Percentiles rank a stretch among this genome's conserved stretches.
phyloP scores from a whole-genome alignment of 2,888 invertebrate genomes.

The Cryptus viduatorius region DNA sequence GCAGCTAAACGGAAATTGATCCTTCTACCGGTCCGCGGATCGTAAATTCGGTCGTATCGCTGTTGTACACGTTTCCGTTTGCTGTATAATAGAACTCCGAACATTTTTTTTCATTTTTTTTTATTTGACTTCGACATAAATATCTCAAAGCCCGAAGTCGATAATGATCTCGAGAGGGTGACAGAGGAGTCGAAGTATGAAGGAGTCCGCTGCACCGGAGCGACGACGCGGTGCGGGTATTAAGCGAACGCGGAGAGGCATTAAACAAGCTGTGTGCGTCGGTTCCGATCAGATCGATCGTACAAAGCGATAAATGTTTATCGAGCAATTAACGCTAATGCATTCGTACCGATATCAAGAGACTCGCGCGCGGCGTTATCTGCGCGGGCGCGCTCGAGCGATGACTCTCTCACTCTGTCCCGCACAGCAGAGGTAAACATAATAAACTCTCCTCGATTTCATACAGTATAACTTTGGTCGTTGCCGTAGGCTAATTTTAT shows the following conservation, averaged over 20 bases:
- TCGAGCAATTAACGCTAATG: constrained; percentile 70
- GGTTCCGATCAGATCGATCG: constrained; percentile 66
- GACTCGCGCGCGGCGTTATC: constrained; percentile 52
- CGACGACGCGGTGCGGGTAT: constrained; percentile 23
- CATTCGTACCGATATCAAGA: constrained; percentile 64
- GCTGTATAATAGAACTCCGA: constrained; percentile 17
- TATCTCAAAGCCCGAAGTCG: constrained; percentile 53
- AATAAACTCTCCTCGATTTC: constrained; percentile 37
- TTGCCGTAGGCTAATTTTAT: constrained; percentile 47
- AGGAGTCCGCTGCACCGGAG: constrained; percentile 32
- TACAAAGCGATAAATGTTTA: constrained; percentile 65
- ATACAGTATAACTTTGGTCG: constrained; percentile 2
- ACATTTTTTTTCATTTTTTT: not conserved
- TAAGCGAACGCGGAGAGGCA: constrained; percentile 36
- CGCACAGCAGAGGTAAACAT: constrained; percentile 52
- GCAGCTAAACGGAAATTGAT: constrained; percentile 19
- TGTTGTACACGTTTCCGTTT: constrained; percentile 4
- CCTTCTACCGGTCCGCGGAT: constrained; percentile 30
- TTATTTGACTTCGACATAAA: constrained; percentile 44
- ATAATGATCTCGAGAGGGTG: constrained; percentile 59
- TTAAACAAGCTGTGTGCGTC: constrained; percentile 52
- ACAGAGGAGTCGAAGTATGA: constrained; percentile 56
- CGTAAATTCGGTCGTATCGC: constrained; percentile 51
- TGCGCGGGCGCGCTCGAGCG: constrained; percentile 22
- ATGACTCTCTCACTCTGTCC: constrained; percentile 50